Evolutionary conservation across 2,888 invertebrate species (phyloP), one percentile per base, ranked within the genome.

Genomic region (Amblyteles armatorius): DNA sequence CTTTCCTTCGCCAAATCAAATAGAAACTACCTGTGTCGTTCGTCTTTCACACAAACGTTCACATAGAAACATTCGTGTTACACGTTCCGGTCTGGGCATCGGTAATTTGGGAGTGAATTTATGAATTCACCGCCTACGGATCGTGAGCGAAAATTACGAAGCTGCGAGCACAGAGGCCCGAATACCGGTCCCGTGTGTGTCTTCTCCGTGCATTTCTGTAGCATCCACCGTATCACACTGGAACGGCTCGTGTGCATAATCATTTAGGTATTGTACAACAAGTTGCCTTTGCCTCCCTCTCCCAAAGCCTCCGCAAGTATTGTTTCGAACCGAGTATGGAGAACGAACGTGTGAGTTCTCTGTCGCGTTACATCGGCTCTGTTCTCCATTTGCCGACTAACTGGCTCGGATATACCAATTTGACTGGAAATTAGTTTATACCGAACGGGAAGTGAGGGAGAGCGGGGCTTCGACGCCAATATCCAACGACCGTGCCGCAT

Each of bases 341-440:
- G 63, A 19, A 74, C 6, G 16, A n/a, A 11, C 16, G 26, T 48
- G 40, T 72, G 44, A n/a, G 6, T 48, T 57, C 19, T 29, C 11
- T 36, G 52, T 67, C 50, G 63, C 26, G 40, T 72, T 65, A 73
- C 78, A 79, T 81, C 71, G 67, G 57, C 74, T 74, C 72, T 80
- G 89, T 90, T 91, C 87, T 89, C 88, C 86, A 88, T 88, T 86
- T 84, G 84, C 83, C 82, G 85, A 78, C 82, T 87, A 89, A 88
- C 87, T 88, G 84, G 82, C 79, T 86, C 72, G 87, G 86, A 88
- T 90, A 87, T 87, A 87, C 89, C 91, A 91, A 92, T 92, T 92
- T 90, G 88, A 88, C 82, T 80, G 88, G 88, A 91, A 92, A 92
- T 91, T 89, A 89, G 90, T 92, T 92, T 90, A 87, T 88, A 83